phyloP scores from a whole-genome alignment of 2,888 invertebrate species.

The Brachynemurus nebulosus region DNA sequence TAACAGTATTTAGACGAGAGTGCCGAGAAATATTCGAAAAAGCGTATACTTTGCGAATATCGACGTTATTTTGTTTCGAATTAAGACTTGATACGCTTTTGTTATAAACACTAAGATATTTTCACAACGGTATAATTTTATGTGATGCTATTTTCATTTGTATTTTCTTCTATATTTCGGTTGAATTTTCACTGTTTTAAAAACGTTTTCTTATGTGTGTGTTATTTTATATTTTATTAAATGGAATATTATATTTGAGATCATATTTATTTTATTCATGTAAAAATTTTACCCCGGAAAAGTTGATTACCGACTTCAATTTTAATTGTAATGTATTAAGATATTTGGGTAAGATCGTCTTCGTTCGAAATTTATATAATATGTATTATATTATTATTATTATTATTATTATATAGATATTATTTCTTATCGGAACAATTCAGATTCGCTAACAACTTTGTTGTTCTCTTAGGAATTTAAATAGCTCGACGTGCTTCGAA shows the following conservation, averaged over 20 bases:
- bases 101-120: conserved; percentile 8
- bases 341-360: too few relatives aligned
- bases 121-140: conserved; percentile 3
- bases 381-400: too few relatives aligned
- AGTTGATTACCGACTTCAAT: conserved; percentile 1
- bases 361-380: too few relatives aligned
- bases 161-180: background rate
- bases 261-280: background rate
- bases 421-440: conserved; percentile 9
- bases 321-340: too few relatives aligned
- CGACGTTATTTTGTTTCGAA: conserved; percentile 1
- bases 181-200: background rate
- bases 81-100: background rate
- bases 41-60: background rate
- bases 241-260: conserved; percentile 1
- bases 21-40: conserved; percentile 2
- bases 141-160: conserved; percentile 1
- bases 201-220: background rate
- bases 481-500: conserved; percentile 5
- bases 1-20: too few relatives aligned
- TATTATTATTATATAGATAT: conserved; percentile 7
- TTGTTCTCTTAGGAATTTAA: conserved; percentile 3
- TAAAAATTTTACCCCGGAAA: background rate
- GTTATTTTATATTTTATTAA: background rate
- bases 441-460: conserved; percentile 5